A percentile compares a stretch with the other conserved stretches of the same genome.
These are phyloP conservation scores for Puffinus mauretanicus DNA, from an alignment of 2,113 vertebrate species.

Conservation along the genomic window DNA sequence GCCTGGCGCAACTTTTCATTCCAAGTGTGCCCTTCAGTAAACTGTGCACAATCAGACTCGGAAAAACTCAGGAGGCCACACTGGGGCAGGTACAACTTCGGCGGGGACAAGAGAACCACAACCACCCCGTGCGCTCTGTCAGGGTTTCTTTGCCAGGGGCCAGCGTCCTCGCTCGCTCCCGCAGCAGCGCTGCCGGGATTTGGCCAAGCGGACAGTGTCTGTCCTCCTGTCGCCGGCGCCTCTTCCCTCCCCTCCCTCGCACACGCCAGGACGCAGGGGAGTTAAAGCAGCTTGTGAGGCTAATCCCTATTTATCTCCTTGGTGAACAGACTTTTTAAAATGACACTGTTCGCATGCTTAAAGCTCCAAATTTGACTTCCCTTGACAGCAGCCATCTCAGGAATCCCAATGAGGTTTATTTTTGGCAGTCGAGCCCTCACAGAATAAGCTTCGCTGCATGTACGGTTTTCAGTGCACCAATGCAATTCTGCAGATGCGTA, in stretches of 20 bases:
- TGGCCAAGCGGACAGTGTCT: not conserved
- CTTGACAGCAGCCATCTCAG: constrained; percentile 59
- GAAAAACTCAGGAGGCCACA: not conserved
- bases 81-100: no score
- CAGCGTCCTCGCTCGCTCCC: rapidly evolving
- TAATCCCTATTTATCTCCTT: constrained; percentile 50
- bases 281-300: constrained; percentile 9
- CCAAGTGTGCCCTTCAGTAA: not conserved
- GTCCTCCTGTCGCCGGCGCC: not conserved
- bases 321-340: constrained; percentile 54
- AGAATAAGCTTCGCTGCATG: not conserved
- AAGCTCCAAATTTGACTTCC: constrained; percentile 60
- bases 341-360: constrained; percentile 43
- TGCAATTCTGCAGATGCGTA: not conserved
- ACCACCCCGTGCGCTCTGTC: rapidly evolving
- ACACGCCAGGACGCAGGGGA: not conserved
- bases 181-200: not conserved
- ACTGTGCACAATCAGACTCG: not conserved
- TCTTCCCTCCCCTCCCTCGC: not conserved
- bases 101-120: rapidly evolving
- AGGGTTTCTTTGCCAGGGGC: not conserved
- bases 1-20: not conserved
- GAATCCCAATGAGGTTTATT: constrained; percentile 56
- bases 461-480: not conserved
- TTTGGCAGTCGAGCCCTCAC: constrained; percentile 22